Evolutionary conservation across 2,113 vertebrate genomes (phyloP).

Genomic region (Trachemys scripta): DNA sequence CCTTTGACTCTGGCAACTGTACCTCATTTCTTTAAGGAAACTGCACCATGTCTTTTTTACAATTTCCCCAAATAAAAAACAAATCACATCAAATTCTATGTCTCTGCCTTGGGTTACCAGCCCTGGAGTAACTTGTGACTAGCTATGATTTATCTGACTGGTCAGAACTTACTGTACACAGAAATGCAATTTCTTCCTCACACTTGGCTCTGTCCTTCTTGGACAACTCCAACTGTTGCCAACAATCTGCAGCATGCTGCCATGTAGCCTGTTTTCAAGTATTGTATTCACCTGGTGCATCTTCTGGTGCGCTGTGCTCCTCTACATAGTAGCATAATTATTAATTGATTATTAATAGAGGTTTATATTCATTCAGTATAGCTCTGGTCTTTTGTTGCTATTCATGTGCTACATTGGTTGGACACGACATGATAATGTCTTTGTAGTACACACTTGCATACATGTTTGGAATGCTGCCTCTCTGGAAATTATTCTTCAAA

Average conservation of each 20-base stretch:
- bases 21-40: not conserved
- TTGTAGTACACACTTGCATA: constrained; percentile 15
- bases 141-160: constrained; percentile 68
- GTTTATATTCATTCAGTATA: not conserved
- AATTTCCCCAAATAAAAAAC: not conserved
- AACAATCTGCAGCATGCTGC: constrained; percentile 37
- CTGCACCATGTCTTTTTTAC: not conserved
- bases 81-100: constrained; percentile 3
- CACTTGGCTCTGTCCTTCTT: constrained; percentile 58
- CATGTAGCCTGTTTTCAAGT: constrained; percentile 30
- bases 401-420: not conserved
- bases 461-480: not conserved
- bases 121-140: constrained; percentile 45
- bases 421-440: constrained; percentile 42
- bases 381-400: not conserved
- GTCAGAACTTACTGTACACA: constrained; percentile 70
- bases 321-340: constrained; percentile 24
- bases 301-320: not conserved
- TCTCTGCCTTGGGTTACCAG: not conserved
- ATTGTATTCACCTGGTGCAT: constrained; percentile 22
- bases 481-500: constrained; percentile 9
- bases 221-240: constrained; percentile 67
- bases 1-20: not conserved
- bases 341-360: constrained; percentile 30
- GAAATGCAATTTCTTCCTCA: constrained; percentile 77